Evolutionary conservation across 2,888 invertebrate genomes (phyloP), one percentile per base, ranked within the genome.

Genomic region (Platycnemis pennipes): DNA sequence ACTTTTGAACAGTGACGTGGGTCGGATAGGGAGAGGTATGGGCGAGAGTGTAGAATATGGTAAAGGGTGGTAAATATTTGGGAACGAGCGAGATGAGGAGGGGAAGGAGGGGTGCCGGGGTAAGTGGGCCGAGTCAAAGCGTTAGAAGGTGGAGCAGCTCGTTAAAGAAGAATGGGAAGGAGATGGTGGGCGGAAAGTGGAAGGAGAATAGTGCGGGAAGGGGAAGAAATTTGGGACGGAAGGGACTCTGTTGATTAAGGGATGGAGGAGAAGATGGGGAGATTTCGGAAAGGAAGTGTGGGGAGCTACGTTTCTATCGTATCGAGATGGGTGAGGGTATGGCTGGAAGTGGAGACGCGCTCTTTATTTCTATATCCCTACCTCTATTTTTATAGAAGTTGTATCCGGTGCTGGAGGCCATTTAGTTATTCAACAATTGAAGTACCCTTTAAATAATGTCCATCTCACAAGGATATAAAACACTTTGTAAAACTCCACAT

Each of bases 41-140:
- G 49, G n/a, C 19, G 7, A 37, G 77, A 13, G 11, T 1, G 11
- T 8, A 77, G 26, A 63, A 63, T 31, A 77, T 37, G 77, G 77
- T 37, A 63, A 37, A 77, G 77, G 37, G 77, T 8, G 77, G 77
- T n/a, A 77, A 77, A 77, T 77, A 77, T 77, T 77, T 77, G 77
- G 37, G 37, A 37, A 37, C 11, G 37, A 37, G 77, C 37, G 8
- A 37, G 37, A 26, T 11, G n/a, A 0, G 31, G 77, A 0, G 77
- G 77, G 37, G 77, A 16, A 37, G 77, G 26, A 49, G 37, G 31
- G 37, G 37, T 16, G 37, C n/a, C 37, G 26, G 63, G 37, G 77
- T 77, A 77, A 77, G 77, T 77, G 77, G 77, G 31, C 77, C 77
- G 37, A 7, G 77, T 16, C 13, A 13, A 37, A 77, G 37, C 77